Evolutionary conservation across 2,113 vertebrate genomes (phyloP).

Genomic region (Panthera leo): DNA sequence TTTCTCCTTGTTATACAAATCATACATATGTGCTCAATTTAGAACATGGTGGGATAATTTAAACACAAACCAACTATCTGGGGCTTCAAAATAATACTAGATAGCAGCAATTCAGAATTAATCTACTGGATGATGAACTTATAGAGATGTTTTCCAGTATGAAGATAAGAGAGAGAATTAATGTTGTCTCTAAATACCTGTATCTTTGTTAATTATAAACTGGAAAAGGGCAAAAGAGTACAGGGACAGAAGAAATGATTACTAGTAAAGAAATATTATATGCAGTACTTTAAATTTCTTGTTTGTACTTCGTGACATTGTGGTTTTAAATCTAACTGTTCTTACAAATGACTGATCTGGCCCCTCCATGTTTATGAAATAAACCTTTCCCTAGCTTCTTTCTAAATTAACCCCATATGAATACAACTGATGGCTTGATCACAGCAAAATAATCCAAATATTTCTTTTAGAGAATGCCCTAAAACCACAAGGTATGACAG

Average conservation of each 20-base stretch:
- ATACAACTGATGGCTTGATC: neutral
- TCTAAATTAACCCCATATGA: neutral
- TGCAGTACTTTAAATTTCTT: neutral
- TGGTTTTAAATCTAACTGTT: neutral
- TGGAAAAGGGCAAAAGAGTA: neutral
- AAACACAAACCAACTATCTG: neutral
- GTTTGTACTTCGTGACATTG: neutral
- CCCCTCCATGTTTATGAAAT: neutral
- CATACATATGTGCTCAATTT: neutral
- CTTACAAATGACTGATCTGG: neutral
- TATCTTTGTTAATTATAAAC: neutral
- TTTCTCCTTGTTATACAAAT: neutral
- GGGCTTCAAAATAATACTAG: neutral
- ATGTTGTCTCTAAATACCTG: neutral
- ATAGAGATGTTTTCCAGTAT: neutral
- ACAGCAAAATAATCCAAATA: neutral
- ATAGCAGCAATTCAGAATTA: neutral
- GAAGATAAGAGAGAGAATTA: neutral
- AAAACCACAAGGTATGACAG: neutral
- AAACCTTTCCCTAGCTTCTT: neutral
- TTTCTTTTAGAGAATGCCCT: neutral
- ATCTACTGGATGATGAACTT: neutral
- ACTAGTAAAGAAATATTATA: neutral
- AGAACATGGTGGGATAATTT: neutral
- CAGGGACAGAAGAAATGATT: neutral